Conservation (phyloP, 1,140 invertebrate species). For the Streblospio benedicti region DNA sequence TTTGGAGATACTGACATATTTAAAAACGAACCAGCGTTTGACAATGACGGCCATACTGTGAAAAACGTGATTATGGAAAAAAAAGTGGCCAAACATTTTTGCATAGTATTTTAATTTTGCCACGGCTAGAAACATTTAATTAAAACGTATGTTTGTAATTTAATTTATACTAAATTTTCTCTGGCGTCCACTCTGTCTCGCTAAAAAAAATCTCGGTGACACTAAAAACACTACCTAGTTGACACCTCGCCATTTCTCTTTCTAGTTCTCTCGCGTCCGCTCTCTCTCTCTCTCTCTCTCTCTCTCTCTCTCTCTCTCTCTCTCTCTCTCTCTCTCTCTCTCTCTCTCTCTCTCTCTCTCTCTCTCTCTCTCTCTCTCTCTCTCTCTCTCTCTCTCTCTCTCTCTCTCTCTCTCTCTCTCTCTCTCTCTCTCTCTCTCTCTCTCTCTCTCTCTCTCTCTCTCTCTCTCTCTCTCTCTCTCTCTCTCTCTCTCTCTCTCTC, state of each 20-base stretch:
- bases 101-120: no score
- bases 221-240: no score
- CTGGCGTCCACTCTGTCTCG: no score
- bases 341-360: conserved; percentile 13
- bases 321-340: conserved; percentile 9
- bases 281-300: conserved; percentile 5
- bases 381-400: conserved; percentile 14
- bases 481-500: not conserved
- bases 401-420: conserved; percentile 12
- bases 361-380: conserved; percentile 14
- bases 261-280: not conserved
- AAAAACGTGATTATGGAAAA: no score
- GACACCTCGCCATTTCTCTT: not conserved
- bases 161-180: no score
- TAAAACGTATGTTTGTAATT: no score
- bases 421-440: conserved; percentile 10
- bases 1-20: no score
- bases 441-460: conserved; percentile 7
- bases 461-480: not conserved
- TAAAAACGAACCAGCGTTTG: no score
- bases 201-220: no score
- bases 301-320: conserved; percentile 1
- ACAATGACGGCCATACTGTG: no score
- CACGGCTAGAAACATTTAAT: no score
- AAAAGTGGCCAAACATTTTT: no score